Conservation (phyloP, 2,888 invertebrate species). For the Capitulum mitella region DNA sequence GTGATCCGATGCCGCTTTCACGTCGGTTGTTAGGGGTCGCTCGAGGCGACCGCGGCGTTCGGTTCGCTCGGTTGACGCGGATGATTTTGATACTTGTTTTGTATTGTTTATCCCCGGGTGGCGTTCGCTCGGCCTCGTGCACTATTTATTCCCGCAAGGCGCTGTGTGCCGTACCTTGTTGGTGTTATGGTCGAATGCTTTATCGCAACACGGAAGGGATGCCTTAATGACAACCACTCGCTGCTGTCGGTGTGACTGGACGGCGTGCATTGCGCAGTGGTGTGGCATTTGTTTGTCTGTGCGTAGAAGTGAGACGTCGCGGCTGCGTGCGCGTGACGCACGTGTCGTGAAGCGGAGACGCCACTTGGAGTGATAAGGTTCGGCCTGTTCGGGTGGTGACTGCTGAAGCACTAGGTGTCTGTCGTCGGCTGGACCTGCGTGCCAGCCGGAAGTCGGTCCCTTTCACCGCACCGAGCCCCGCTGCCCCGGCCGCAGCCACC, state of each 20-base stretch:
- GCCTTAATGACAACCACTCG: background rate
- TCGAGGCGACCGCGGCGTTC: background rate
- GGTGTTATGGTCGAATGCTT: background rate
- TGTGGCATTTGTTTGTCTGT: too few relatives aligned
- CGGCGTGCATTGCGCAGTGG: background rate
- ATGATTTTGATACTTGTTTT: constrained; percentile 9
- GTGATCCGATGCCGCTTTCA: background rate
- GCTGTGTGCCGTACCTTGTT: background rate
- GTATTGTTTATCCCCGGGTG: background rate
- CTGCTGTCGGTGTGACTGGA: background rate
- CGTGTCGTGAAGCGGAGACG: background rate
- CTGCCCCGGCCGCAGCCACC: background rate
- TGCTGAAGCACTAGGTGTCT: background rate
- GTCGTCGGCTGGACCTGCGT: background rate
- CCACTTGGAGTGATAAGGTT: too few relatives aligned
- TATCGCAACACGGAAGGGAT: background rate
- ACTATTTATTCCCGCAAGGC: background rate
- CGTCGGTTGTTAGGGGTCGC: background rate
- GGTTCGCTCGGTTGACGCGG: background rate
- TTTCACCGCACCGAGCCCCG: background rate
- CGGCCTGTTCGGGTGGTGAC: background rate
- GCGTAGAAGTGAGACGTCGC: background rate
- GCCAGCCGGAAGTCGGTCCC: background rate
- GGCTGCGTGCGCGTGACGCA: background rate
- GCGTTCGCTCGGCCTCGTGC: background rate